Base-by-base conservation (phyloP, 1,140 invertebrate genomes). In the Littorina saxatilis region DNA sequence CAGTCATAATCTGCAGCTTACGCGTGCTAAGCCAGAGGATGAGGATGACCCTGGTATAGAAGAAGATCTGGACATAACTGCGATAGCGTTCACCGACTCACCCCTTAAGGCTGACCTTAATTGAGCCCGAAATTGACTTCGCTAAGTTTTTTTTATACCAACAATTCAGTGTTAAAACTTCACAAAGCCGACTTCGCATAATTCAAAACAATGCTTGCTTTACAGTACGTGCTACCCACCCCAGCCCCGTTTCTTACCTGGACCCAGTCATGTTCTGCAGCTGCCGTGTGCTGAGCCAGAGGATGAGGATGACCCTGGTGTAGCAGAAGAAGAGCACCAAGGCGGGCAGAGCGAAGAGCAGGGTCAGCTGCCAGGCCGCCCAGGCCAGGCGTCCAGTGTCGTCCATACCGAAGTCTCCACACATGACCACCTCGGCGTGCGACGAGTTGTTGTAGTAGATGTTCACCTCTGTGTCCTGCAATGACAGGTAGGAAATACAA, bases 1-100 rank as follows among this genome's bases (percentile, higher is more conserved):
- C 86, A 0, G 88, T 89, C 77, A 92, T 82, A 29, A 83, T 85
- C 35, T 85, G 83, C 4, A 92, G 86, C 35, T 92, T 89, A 58
- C 90, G 90, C 0, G 94, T 94, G 68, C 93, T 94, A 73, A 91
- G 88, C 94, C 94, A 94, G 0, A 94, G 91, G 75, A 94, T 93
- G 43, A 91, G 89, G 72, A 94, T 94, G 17, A 94, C 94, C 43
- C 90, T 90, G n/a, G 92, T 84, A 84, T 94, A 94, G 87, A 93
- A 94, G 81, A 93, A 89, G 20, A 92, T n/a, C n/a, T n/a, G n/a
- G n/a, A n/a, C n/a, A n/a, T n/a, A n/a, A n/a, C n/a, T n/a, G n/a
- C n/a, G n/a, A n/a, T n/a, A n/a, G n/a, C n/a, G n/a, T n/a, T n/a
- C n/a, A n/a, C n/a, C n/a, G n/a, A n/a, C n/a, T n/a, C n/a, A n/a